A percentile compares a stretch with the other conserved stretches of the same genome.
Evolutionary conservation across 2,113 vertebrate species (phyloP).

Genomic region (Festucalex cinctus): DNA sequence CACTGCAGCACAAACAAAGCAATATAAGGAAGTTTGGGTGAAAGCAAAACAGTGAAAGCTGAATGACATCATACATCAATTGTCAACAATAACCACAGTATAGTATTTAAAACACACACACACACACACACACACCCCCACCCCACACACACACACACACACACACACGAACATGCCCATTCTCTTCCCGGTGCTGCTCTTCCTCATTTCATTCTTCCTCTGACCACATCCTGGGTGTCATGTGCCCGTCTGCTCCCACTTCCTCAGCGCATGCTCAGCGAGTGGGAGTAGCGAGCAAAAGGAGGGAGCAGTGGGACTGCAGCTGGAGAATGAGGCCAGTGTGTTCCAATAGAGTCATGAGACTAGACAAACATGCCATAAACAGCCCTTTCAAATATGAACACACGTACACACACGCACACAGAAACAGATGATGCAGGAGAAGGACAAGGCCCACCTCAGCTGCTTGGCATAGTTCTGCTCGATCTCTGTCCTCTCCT

Average conservation of each 20-base stretch:
- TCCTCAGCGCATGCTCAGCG: constrained; percentile 67
- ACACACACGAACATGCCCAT: constrained; percentile 20
- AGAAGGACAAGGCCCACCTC: constrained; percentile 55
- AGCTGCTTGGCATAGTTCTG: constrained; percentile 84
- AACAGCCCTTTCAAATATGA: constrained; percentile 41
- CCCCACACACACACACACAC: background rate
- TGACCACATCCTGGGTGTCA: constrained; percentile 70
- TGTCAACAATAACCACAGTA: background rate
- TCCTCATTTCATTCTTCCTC: constrained; percentile 57
- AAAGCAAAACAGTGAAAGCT: background rate
- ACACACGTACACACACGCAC: constrained; percentile 25
- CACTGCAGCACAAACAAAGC: too few species aligned
- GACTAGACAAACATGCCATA: constrained; percentile 60
- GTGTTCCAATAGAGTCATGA: constrained; percentile 66
- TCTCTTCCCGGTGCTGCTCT: constrained; percentile 11
- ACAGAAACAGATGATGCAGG: background rate
- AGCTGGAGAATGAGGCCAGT: constrained; percentile 62
- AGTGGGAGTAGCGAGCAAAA: constrained; percentile 30
- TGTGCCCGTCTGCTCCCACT: constrained; percentile 74
- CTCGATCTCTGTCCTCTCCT: constrained; percentile 86
- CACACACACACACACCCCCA: constrained; percentile 19
- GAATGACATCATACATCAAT: background rate
- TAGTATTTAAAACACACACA: background rate
- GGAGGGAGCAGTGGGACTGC: constrained; percentile 19
- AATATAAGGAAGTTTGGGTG: background rate